Base-by-base conservation (phyloP, 2,113 vertebrate genomes). In the Oncorhynchus mykiss region DNA sequence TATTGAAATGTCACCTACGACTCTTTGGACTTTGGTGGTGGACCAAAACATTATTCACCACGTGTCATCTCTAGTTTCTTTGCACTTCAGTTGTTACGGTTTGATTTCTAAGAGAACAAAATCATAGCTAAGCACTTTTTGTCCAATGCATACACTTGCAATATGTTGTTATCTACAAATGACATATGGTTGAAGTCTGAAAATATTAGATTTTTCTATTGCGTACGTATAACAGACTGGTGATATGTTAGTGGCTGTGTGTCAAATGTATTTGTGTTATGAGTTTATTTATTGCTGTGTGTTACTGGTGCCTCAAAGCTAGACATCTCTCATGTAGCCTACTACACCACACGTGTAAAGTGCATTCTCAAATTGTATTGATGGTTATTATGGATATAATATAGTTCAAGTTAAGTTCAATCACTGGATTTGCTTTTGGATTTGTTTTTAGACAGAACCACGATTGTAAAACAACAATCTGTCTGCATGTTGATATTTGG, bases 391-490 rank as follows among this genome's bases (percentile, higher is more conserved):
- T 39, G 5, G 39, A 45, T 45, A 45, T 45, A 45, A 9, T 45
- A 45, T 2, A 45, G 39, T 45, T 45, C 9, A 11, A 24, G n/a
- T 31, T 39, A 67, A 51, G 82, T 81, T 70, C 13, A 68, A 76
- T 83, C 85, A 88, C 82, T 90, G 76, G 34, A 16, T n/a, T 62
- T 22, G 13, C 8, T 45, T 39, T 45, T 45, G 8, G 9, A 9
- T 9, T 34, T 34, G 34, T 34, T 34, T 34, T 34, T 34, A 34
- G 39, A 9, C 39, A 9, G 6, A 12, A 22, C 18, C 5, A 62
- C n/a, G 2, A 22, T 22, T 62, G 59, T 62, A 9, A 62, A 62
- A 16, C 59, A 45, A 45, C 39, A 45, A 45, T 62, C 59, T 62
- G 7, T 62, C 59, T n/a, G 59, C 59, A 16, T 22, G 13, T n/a